Evolutionary conservation across 2,113 vertebrate species (phyloP).

Genomic region (Trogon surrucura): DNA sequence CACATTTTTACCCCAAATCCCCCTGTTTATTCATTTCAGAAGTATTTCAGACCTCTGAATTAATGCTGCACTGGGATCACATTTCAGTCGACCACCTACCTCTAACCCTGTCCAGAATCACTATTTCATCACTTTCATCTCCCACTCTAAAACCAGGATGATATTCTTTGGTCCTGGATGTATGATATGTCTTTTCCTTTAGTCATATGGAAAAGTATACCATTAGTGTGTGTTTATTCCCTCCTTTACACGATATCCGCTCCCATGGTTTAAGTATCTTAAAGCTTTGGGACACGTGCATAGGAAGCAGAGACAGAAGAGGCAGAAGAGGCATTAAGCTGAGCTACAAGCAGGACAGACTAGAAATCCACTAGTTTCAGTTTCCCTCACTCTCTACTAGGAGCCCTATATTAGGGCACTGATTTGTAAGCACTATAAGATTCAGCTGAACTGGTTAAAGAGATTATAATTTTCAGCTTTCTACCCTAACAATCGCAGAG

Average conservation of each 20-base stretch:
- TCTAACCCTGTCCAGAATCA: background rate
- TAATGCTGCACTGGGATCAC: background rate
- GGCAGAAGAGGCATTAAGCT: background rate
- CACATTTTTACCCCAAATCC: background rate
- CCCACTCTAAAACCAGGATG: background rate
- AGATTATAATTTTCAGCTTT: background rate
- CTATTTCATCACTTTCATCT: background rate
- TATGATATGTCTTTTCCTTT: background rate
- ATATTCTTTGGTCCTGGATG: background rate
- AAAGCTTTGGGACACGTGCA: background rate
- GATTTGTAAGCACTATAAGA: fast-evolving
- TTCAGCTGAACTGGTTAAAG: background rate
- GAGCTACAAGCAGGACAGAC: background rate
- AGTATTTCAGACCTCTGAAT: background rate
- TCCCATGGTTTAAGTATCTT: background rate
- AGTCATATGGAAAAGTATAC: background rate
- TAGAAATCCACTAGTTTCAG: background rate
- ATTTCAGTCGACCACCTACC: background rate
- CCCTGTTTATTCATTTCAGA: background rate
- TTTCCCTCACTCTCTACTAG: background rate
- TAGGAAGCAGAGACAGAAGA: background rate
- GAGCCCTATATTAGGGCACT: background rate
- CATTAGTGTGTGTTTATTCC: background rate
- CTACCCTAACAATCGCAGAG: background rate
- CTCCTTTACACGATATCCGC: background rate